Evolutionary conservation across 2,113 vertebrate species (phyloP), one percentile per base, ranked within the genome.

Genomic region (Callopanchax toddi): DNA sequence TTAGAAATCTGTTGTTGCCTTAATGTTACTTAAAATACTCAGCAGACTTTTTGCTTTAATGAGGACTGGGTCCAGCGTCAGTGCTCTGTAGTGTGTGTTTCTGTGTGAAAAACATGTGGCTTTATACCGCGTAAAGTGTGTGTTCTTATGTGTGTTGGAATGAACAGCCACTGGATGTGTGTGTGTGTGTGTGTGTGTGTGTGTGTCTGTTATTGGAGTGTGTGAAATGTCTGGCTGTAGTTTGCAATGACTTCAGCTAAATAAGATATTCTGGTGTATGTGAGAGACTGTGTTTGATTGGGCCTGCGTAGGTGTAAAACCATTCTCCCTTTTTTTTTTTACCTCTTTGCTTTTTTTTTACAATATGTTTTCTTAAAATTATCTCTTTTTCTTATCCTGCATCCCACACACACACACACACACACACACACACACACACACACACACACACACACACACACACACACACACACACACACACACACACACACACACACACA

Each of bases 21-120:
- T 85, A 88, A 85, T 79, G 69, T 78, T 79, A 81, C 84, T 86
- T 84, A 85, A 86, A 84, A 82, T 79, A 79, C 85, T 87, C 84
- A 80, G 79, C 77, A 74, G 83, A 77, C 83, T 87, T 88, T 87
- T 86, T 79, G 81, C 77, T 84, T 85, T 86, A 91, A 88, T 87
- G 79, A 89, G 74, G 58, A 63, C 79, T 46, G 43, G 68, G 58
- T 71, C 81, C 82, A 55, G 73, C 79, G 88, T 63, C 78, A 62
- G 26, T 26, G 66, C 50, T 54, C 32, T 25, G 42, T 48, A 48
- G 53, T 64, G 62, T 54, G 37, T 49, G 39, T 67, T 18, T 63
- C 26, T 60, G 50, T 67, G 75, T 74, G 56, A 53, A 44, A 62
- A 67, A 57, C 43, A 59, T 62, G 57, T 40, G 18, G 36, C 18